Base-by-base conservation (phyloP, 1,140 invertebrate species). In the Seison nebaliae region DNA sequence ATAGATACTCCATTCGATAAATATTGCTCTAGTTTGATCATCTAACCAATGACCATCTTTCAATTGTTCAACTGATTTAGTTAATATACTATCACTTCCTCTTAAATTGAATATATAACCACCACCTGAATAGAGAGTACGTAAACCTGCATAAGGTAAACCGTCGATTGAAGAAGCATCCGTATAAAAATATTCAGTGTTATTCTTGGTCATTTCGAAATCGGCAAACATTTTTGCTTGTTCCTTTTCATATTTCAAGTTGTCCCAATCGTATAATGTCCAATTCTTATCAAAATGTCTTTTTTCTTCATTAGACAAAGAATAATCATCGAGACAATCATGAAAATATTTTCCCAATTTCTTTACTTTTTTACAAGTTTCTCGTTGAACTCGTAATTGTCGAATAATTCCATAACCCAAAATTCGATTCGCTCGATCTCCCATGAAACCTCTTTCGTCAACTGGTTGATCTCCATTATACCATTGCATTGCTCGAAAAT, bases 1-100 rank as follows among this genome's bases (percentile, higher is more conserved):
- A 49, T 70, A 72, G 19, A 69, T 48, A 0, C 64, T 64, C 39
- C 71, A 70, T 49, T 72, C 70, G 0, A 71, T 42, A 46, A 72
- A 67, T 19, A 72, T 49, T 1, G 58, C 67, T 47, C 70, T 48
- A 0, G 70, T 71, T 11, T 38, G 35, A 43, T 68, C 44, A 15
- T 60, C 59, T 17, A 75, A 64, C 73, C 73, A 75, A 5, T 51
- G 42, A 45, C 1, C 44, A 39, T 37, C 62, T 39, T 15, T 67
- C 46, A 15, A 46, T 30, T 5, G 48, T 38, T 19, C 66, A 47
- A 31, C 53, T 42, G 50, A 5, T 44, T 36, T 20, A 43, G 43
- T 4, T 66, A 43, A 7, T 51, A 48, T 4, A 47, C 33, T 22
- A 47, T 47, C n/a, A n/a, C 48, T 53, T n/a, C 60, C 64, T 14